A percentile compares a stretch with the other conserved stretches of the same genome.
Evolutionary conservation across 1,140 invertebrate species (phyloP).

Genomic region (Littorina saxatilis): DNA sequence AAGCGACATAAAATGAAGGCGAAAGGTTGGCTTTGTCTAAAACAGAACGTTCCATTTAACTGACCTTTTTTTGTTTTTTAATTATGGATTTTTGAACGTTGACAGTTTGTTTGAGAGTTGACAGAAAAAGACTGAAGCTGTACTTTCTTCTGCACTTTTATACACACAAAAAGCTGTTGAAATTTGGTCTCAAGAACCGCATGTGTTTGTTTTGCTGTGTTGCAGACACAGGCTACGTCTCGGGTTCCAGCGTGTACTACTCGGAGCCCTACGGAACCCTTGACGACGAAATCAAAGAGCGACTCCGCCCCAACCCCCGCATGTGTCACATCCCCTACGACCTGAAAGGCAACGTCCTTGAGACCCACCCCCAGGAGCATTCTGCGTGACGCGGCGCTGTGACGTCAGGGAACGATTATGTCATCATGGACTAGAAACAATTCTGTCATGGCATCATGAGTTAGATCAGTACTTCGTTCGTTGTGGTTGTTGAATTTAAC

Average conservation of each 20-base stretch:
- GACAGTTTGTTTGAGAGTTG: no score
- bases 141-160: no score
- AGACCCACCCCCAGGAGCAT: conserved; percentile 25
- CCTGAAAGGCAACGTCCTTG: conserved; percentile 25
- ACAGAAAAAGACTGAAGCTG: no score
- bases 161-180: no score
- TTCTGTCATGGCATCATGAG: background rate
- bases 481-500: no score
- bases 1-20: no score
- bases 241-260: conserved; percentile 35
- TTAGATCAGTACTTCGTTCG: no score
- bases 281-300: conserved; percentile 32
- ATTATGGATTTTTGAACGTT: no score
- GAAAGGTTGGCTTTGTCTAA: no score
- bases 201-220: background rate
- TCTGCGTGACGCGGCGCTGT: conserved; percentile 30
- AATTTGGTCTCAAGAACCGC: background rate
- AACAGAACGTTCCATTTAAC: no score
- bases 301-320: conserved; percentile 34
- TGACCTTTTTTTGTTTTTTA: no score
- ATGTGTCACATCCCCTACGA: conserved; percentile 39
- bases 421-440: conserved; percentile 27
- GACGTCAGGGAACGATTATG: conserved; percentile 25
- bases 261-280: conserved; percentile 34
- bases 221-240: conserved; percentile 36